Evolutionary conservation across 2,797 vertebrate species (phyloP), one percentile per base, ranked within the genome.

Genomic region (Mus minutoides): DNA sequence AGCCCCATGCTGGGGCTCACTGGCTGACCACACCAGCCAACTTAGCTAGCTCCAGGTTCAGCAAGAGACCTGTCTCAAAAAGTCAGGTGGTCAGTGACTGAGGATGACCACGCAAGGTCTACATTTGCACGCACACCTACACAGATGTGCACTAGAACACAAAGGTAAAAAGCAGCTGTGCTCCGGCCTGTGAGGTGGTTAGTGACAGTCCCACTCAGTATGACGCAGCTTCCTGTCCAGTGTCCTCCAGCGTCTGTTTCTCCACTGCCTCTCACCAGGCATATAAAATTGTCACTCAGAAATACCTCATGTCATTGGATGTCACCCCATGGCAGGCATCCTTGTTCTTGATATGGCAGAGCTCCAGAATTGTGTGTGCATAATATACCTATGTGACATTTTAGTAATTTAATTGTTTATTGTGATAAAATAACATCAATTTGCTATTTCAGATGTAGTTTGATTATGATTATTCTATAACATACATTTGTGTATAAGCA

Each of bases 381-480:
- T 34, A 8, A 75, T 40, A 24, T 2, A 31, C 8, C 46, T 67
- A 34, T 60, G 67, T 88, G 29, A 21, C 8, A 3, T 69, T 91
- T 88, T 75, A 83, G n/a, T 60, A 11, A 76, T n/a, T 83, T 46
- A 62, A 43, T 86, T 64, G 75, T 91, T 91, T 95, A 58, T 67
- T 67, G 46, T 88, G 87, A n/a, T 43, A 89, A 31, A n/a, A 52
- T 14, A 69, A 34, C 19, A 10, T 79, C 62, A 21, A 22, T 62
- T 69, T 71, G 49, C 40, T 5, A 24, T 40, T 69, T 84, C 58
- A 77, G 8, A 92, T 46, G 11, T 88, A 88, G 22, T 34, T 76
- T 79, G 26, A 91, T 43, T 49, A 31, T 76, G 54, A 69, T 37
- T 69, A 76, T 92, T 26, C 73, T 16, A 60, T n/a, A 87, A 40